These are phyloP conservation scores for Helicoverpa zea DNA, from an alignment of 1,140 invertebrate species.

Conservation along the genomic window DNA sequence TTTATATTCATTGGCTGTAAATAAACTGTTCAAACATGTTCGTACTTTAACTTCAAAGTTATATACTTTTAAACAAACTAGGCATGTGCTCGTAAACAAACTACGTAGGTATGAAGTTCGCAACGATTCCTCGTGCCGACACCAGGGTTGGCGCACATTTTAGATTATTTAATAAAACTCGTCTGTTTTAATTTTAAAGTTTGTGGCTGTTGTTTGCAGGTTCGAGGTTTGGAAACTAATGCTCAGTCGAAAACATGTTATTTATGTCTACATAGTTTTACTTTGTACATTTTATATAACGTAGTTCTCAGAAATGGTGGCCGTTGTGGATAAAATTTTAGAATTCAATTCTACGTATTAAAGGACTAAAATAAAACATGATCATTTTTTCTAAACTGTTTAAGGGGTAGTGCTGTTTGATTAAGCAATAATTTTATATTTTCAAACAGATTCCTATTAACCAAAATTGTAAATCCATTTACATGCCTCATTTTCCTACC, in stretches of 20 bases:
- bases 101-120: slow-evolving; percentile 35
- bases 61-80: slow-evolving; percentile 45
- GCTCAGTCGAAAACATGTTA: slow-evolving; percentile 7
- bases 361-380: background rate
- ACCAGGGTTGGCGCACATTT: slow-evolving; percentile 11
- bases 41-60: slow-evolving; percentile 45
- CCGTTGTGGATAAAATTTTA: no score
- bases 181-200: slow-evolving; percentile 15
- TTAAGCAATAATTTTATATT: no score
- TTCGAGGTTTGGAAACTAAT: slow-evolving; percentile 11
- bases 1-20: slow-evolving; percentile 45
- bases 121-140: slow-evolving; percentile 6
- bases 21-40: slow-evolving; percentile 40
- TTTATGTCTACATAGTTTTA: background rate
- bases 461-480: no score
- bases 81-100: slow-evolving; percentile 43
- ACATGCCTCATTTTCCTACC: no score
- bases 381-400: no score
- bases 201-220: background rate
- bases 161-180: slow-evolving; percentile 16
- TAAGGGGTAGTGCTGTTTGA: no score
- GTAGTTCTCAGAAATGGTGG: background rate
- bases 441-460: no score
- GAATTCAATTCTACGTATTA: background rate
- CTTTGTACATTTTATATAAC: background rate